Conservation (phyloP, 2,797 vertebrate species). For the Trachops cirrhosus region DNA sequence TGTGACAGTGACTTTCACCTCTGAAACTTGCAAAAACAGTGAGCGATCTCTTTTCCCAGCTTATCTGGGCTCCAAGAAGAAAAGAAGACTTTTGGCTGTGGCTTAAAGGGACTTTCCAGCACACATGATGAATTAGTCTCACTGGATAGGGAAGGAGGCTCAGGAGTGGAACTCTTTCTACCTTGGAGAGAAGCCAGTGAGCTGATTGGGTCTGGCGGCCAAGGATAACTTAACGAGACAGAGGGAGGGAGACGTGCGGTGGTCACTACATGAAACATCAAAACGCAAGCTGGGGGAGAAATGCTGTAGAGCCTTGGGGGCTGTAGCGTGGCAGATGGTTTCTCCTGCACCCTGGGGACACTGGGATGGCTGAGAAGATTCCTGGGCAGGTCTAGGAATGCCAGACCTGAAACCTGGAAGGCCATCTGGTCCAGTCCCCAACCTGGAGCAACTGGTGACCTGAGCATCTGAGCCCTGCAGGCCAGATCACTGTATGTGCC, state of each 20-base stretch:
- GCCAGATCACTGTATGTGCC: background rate
- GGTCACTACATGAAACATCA: background rate
- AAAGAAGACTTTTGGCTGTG: slow-evolving; percentile 3
- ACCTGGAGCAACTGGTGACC: slow-evolving; percentile 1
- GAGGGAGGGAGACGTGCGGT: background rate
- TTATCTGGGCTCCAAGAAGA: background rate
- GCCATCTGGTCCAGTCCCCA: background rate
- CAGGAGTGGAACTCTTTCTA: background rate
- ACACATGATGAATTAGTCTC: slow-evolving; percentile 34
- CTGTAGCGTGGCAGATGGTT: background rate
- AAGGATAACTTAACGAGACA: background rate
- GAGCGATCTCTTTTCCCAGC: slow-evolving; percentile 35
- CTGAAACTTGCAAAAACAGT: slow-evolving; percentile 59
- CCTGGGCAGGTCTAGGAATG: slow-evolving; percentile 26
- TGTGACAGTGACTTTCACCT: slow-evolving; percentile 66
- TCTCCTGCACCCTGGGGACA: background rate
- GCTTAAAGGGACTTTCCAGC: slow-evolving; percentile 61
- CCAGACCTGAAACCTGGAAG: slow-evolving; percentile 15
- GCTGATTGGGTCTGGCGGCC: background rate
- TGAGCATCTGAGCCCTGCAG: background rate
- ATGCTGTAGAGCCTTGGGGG: background rate
- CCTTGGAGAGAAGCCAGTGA: slow-evolving; percentile 56
- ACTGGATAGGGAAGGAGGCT: background rate
- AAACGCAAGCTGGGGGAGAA: background rate
- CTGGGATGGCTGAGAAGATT: background rate